Base-by-base conservation (phyloP, 2,888 invertebrate species). In the Andrena dorsata region DNA sequence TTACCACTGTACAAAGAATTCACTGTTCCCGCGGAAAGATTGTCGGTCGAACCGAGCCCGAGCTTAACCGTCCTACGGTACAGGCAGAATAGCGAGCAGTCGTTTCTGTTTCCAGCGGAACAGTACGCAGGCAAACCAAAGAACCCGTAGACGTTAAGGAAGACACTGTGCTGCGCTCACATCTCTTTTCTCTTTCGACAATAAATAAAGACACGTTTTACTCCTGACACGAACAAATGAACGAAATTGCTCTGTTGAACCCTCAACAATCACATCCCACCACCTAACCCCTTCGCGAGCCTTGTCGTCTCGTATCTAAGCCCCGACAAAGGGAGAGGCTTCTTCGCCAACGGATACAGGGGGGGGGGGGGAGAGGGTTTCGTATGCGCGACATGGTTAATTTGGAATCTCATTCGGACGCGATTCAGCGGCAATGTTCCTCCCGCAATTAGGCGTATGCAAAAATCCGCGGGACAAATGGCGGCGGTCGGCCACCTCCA, bases 381-480 rank as follows among this genome's bases (percentile, higher is more conserved):
- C 23, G 8, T 49, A n/a, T 23, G n/a, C 10, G 47, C 58, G 49
- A 49, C 49, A n/a, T 56, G 23, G 66, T 41, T 49, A 71, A 80
- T 75, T 74, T 49, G 63, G 32, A 71, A 56, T 66, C 61, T 35
- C 53, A 76, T 70, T 58, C 72, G 68, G 53, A 41, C 71, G 68
- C 80, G 81, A 85, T 76, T 85, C 82, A 80, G 74, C 70, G 65
- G 81, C 82, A 65, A 74, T 75, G 84, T 78, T 75, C 76, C 84
- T 83, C 84, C 69, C 75, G 87, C 85, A 90, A 88, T 90, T 90
- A 87, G 86, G 81, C 61, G 86, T 88, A 90, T 90, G 90, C 89
- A 90, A 91, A 91, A 91, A 89, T 90, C 82, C 82, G 63, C 87
- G 76, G 87, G 85, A 90, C 90, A 89, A 92, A 91, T 91, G 91